phyloP scores from a whole-genome alignment of 2,888 invertebrate species.

The Amphiduros pacificus region DNA sequence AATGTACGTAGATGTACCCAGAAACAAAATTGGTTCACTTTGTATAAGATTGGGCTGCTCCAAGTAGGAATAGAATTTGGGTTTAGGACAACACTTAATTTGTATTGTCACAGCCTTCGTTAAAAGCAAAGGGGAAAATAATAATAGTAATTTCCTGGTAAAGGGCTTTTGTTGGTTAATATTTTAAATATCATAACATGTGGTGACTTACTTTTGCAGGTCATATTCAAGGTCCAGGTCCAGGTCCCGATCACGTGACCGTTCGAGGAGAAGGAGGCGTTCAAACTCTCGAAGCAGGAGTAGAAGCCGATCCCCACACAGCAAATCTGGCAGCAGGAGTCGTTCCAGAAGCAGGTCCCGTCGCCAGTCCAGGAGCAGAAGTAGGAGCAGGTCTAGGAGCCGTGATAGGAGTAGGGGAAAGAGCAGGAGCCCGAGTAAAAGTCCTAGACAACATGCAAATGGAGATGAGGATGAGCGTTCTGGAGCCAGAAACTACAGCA shows the following conservation, averaged over 20 bases:
- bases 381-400: neutral
- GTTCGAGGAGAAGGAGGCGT: conserved; percentile 43
- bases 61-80: no score
- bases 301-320: conserved; percentile 35
- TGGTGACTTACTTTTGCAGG: conserved; percentile 3
- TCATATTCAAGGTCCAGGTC: conserved; percentile 36
- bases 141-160: no score
- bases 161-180: neutral
- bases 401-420: neutral
- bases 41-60: no score
- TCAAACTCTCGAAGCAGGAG: conserved; percentile 33
- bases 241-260: conserved; percentile 47
- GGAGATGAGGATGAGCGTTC: neutral
- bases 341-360: conserved; percentile 36
- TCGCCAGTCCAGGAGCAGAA: conserved; percentile 33
- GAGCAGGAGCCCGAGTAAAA: conserved; percentile 6
- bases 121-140: no score
- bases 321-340: conserved; percentile 34
- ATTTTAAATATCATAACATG: neutral
- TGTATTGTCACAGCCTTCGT: no score
- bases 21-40: no score
- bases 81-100: no score
- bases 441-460: neutral
- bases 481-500: conserved; percentile 3
- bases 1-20: neutral